A percentile compares a stretch with the other conserved stretches of the same genome.
phyloP scores from a whole-genome alignment of 2,113 vertebrate genomes.

The Eptesicus fuscus region DNA sequence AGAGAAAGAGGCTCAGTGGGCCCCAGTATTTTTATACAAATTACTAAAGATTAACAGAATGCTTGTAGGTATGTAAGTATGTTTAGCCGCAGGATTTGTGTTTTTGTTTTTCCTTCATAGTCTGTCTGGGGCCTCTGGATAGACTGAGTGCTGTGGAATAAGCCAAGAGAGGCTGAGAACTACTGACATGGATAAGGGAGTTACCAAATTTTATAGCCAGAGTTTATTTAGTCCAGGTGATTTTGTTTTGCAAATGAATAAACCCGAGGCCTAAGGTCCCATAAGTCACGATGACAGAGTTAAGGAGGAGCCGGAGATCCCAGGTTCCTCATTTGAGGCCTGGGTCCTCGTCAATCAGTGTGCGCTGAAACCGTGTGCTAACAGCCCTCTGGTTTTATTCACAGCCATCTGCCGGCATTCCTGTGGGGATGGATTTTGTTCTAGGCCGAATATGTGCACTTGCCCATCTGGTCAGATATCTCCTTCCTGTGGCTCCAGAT shows the following conservation, averaged over 20 bases:
- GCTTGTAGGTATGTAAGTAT: background rate
- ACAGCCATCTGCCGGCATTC: slow-evolving; percentile 97
- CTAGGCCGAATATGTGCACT: slow-evolving; percentile 99
- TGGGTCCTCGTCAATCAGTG: background rate
- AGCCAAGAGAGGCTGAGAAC: background rate
- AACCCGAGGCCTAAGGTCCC: background rate
- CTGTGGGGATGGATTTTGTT: slow-evolving; percentile 99
- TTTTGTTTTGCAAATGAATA: background rate
- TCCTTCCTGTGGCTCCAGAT: slow-evolving; percentile 96
- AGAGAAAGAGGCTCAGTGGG: background rate
- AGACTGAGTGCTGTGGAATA: background rate
- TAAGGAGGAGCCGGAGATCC: background rate
- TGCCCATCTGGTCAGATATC: slow-evolving; percentile 96
- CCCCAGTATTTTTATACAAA: background rate
- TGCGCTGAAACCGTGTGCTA: slow-evolving; percentile 50
- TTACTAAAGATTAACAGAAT: background rate
- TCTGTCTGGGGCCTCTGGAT: background rate
- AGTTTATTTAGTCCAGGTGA: background rate
- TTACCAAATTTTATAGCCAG: background rate
- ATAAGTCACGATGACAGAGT: background rate
- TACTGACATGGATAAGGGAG: background rate
- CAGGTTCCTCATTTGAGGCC: background rate
- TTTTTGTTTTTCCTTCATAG: background rate
- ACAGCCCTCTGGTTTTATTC: slow-evolving; percentile 71
- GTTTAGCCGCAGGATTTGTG: background rate